phyloP scores from a whole-genome alignment of 2,797 vertebrate species.

The Perodicticus potto region DNA sequence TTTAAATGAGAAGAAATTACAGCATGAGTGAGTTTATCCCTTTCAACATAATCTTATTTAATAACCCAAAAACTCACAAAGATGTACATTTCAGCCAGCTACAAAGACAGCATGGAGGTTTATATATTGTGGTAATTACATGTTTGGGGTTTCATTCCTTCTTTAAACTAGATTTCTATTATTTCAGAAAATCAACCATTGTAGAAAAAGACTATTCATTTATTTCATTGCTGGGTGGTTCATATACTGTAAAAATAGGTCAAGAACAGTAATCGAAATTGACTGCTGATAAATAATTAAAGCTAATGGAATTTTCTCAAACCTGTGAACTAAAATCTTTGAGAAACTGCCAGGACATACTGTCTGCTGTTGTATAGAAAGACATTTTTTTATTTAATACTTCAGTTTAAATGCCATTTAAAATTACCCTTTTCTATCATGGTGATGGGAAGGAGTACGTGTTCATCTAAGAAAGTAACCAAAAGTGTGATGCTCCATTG shows the following conservation, averaged over 20 bases:
- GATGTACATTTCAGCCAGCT: slow-evolving; percentile 71
- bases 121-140: slow-evolving; percentile 71
- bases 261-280: slow-evolving; percentile 91
- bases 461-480: slow-evolving; percentile 61
- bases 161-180: slow-evolving; percentile 80
- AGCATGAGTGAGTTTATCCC: slow-evolving; percentile 68
- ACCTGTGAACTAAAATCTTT: slow-evolving; percentile 88
- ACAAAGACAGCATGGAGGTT: slow-evolving; percentile 70
- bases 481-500: slow-evolving; percentile 47
- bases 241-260: slow-evolving; percentile 89
- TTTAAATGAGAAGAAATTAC: slow-evolving; percentile 83
- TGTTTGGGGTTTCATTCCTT: slow-evolving; percentile 79
- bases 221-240: slow-evolving; percentile 87
- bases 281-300: slow-evolving; percentile 93
- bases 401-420: slow-evolving; percentile 83
- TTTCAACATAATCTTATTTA: slow-evolving; percentile 76
- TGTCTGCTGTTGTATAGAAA: slow-evolving; percentile 85
- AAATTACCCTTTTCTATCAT: slow-evolving; percentile 74
- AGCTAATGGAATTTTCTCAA: slow-evolving; percentile 92
- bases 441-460: slow-evolving; percentile 59
- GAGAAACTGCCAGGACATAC: slow-evolving; percentile 82
- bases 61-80: slow-evolving; percentile 79
- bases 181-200: slow-evolving; percentile 79
- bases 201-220: slow-evolving; percentile 88
- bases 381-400: slow-evolving; percentile 89